Base-by-base conservation (phyloP, 2,797 vertebrate genomes). In the Cossypha dichroa region DNA sequence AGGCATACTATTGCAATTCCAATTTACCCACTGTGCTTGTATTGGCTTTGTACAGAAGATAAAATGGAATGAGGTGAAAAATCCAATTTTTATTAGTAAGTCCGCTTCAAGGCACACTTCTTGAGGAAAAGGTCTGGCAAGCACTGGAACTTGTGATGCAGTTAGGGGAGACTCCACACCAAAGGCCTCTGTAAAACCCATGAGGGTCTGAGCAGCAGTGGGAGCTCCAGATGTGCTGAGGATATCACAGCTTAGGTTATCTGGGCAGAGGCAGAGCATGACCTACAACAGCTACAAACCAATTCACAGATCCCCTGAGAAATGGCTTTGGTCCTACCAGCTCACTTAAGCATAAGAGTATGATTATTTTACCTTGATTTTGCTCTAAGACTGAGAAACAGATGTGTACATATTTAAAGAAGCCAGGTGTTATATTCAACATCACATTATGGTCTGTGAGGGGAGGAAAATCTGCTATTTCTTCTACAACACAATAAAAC, bases 1-100 rank as follows among this genome's bases (percentile, higher is more conserved):
- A 91, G 90, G 49, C 51, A 73, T 77, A 95, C 91, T 94, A 96
- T 72, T 93, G 76, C 70, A 95, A 83, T 56, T 77, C 36, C 11
- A 56, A 58, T 25, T 66, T 78, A 92, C 20, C 75, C 69, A 69
- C 70, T 82, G 26, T 55, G 48, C 86, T 87, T 94, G 56, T n/a
- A 67, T 49, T 86, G 59, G 64, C 33, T 87, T 88, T 77, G 33
- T 68, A 68, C 15, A 64, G n/a, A 21, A 78, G 26, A 90, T 62
- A 85, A 85, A 90, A 25, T 45, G 40, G 45, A 94, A 90, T 69
- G 73, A 96, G 46, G 75, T 41, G 26, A 84, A 97, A 96, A 96
- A 96, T 82, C 52, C 75, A 68, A 29, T 69, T 94, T 90, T 96
- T 76, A 62, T 64, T 60, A 64, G 31, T 6, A 29, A 70, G 36